Percentiles rank a stretch among this genome's conserved stretches.
These are phyloP conservation scores for Garrulus glandarius DNA, from an alignment of 2,797 vertebrate genomes.

Conservation along the genomic window DNA sequence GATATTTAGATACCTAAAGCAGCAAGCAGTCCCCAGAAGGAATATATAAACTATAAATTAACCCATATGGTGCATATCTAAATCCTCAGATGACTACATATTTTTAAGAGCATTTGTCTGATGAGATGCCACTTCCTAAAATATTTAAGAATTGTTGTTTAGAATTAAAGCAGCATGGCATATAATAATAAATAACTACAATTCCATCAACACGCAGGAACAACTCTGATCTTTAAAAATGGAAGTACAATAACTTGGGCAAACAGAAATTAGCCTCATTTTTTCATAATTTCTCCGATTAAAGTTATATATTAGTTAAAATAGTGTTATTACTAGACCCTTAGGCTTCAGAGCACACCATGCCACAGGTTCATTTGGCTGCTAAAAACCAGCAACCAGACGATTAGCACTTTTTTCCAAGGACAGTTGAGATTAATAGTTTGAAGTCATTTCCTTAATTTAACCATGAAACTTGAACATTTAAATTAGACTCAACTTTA, in stretches of 20 bases:
- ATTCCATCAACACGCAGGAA: neutral
- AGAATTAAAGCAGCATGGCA: neutral
- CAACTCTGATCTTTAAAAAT: neutral
- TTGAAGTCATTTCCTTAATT: constrained; percentile 46
- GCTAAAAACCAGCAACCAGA: constrained; percentile 57
- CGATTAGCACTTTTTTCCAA: constrained; percentile 52
- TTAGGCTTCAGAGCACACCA: constrained; percentile 12
- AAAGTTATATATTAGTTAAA: constrained; percentile 61
- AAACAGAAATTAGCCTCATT: constrained; percentile 51
- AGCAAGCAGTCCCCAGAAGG: neutral
- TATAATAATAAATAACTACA: neutral
- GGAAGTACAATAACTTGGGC: neutral
- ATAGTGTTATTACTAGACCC: constrained; percentile 38
- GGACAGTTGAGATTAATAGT: constrained; percentile 58
- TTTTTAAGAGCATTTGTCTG: neutral
- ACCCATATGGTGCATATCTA: neutral
- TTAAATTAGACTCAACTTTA: constrained; percentile 10
- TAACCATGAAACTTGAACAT: constrained; percentile 22
- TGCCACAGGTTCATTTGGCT: constrained; percentile 21
- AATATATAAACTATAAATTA: neutral
- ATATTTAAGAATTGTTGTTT: neutral
- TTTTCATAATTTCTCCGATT: constrained; percentile 58
- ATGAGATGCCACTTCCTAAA: neutral
- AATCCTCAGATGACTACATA: neutral
- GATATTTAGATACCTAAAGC: neutral